A percentile compares a stretch with the other conserved stretches of the same genome.
Evolutionary conservation across 2,113 vertebrate genomes (phyloP).

Genomic region (Phaethon lepturus): DNA sequence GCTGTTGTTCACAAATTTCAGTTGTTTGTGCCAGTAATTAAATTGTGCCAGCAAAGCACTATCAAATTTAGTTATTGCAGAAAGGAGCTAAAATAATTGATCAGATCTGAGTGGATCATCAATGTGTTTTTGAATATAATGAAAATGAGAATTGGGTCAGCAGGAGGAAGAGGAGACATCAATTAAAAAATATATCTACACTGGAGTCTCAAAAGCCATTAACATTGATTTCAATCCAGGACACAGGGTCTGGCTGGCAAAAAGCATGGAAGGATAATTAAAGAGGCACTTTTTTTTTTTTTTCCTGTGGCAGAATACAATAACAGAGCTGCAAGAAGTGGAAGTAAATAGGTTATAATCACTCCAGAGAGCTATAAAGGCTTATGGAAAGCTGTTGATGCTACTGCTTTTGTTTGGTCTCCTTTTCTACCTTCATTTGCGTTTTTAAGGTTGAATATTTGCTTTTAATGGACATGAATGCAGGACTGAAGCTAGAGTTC

Average conservation of each 20-base stretch:
- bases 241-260: neutral
- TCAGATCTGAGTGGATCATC: constrained; percentile 49
- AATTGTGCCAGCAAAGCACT: constrained; percentile 54
- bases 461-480: neutral
- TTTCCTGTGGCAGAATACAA: neutral
- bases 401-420: neutral
- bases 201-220: constrained; percentile 60
- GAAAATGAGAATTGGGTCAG: constrained; percentile 53
- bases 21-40: constrained; percentile 59
- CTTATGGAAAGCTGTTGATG: neutral
- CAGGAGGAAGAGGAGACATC: constrained; percentile 56
- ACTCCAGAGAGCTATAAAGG: neutral
- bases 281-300: neutral
- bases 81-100: constrained; percentile 74
- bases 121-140: constrained; percentile 54
- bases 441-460: neutral
- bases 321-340: neutral
- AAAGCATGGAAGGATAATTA: constrained; percentile 21
- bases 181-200: constrained; percentile 63
- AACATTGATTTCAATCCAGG: constrained; percentile 64
- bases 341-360: constrained; percentile 3
- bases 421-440: neutral
- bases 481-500: neutral
- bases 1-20: constrained; percentile 50
- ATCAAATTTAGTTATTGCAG: constrained; percentile 60